Percentiles rank a stretch among this genome's conserved stretches.
Evolutionary conservation across 2,113 vertebrate species (phyloP).

Genomic region (Ptilonorhynchus violaceus): DNA sequence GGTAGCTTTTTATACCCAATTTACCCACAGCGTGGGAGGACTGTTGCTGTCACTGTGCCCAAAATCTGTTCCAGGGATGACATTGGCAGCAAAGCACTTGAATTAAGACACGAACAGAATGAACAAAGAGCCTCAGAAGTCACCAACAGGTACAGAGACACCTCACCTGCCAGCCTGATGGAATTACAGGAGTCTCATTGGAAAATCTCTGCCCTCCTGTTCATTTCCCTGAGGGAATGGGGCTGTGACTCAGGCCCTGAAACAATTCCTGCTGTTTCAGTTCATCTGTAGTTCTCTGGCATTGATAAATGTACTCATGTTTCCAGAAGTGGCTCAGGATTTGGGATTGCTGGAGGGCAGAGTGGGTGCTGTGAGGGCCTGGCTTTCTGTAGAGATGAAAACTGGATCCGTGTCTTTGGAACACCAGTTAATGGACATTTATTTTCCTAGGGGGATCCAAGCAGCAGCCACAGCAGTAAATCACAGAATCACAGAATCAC

Average conservation of each 20-base stretch:
- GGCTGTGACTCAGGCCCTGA: background rate
- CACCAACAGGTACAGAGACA: background rate
- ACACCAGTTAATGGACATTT: background rate
- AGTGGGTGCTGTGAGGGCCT: background rate
- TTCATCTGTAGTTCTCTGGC: background rate
- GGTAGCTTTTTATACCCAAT: background rate
- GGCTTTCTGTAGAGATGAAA: background rate
- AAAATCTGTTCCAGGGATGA: background rate
- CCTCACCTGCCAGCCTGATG: background rate
- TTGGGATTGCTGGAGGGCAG: background rate
- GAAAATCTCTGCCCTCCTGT: background rate
- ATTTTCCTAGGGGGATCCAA: background rate
- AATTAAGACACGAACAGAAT: background rate
- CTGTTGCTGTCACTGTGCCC: background rate
- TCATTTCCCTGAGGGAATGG: background rate
- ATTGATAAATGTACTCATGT: rapidly evolving
- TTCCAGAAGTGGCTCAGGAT: background rate
- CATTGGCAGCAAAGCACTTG: background rate
- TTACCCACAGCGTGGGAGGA: background rate
- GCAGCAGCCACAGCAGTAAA: background rate
- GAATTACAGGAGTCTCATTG: background rate
- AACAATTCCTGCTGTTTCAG: background rate
- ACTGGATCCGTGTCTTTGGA: background rate
- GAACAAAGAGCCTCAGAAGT: background rate
- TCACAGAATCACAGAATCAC: background rate